A percentile compares a stretch with the other conserved stretches of the same genome.
Evolutionary conservation across 2,113 vertebrate species (phyloP).

Genomic region (Phyllostomus hastatus): DNA sequence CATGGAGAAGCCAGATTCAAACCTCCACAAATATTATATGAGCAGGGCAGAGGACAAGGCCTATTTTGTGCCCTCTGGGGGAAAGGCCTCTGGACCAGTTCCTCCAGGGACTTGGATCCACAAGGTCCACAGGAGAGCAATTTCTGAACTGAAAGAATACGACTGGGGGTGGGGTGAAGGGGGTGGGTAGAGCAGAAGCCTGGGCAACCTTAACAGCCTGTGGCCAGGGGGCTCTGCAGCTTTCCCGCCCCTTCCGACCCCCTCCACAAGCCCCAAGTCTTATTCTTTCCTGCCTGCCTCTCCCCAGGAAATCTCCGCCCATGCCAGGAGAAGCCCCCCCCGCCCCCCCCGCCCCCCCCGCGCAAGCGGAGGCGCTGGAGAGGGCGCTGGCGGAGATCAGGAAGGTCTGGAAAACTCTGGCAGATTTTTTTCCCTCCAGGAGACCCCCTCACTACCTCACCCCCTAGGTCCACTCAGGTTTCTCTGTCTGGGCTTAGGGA

Average conservation of each 20-base stretch:
- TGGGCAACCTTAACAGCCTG: neutral
- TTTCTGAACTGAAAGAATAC: neutral
- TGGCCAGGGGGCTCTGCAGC: neutral
- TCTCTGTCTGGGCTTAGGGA: conserved; percentile 33
- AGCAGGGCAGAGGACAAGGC: neutral
- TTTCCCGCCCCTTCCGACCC: neutral
- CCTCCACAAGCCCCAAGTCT: conserved; percentile 18
- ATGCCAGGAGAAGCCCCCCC: conserved; percentile 23
- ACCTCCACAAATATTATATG: neutral
- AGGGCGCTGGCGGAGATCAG: conserved; percentile 47
- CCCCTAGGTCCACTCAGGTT: conserved; percentile 46
- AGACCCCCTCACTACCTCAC: conserved; percentile 25
- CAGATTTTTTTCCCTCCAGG: neutral
- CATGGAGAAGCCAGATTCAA: neutral
- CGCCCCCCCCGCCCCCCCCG: neutral
- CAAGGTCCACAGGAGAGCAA: neutral
- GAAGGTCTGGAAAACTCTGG: conserved; percentile 55
- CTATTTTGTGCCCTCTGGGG: neutral
- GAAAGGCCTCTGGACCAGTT: neutral
- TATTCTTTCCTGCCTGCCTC: conserved; percentile 35
- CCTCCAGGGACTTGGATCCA: neutral
- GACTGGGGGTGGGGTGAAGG: neutral
- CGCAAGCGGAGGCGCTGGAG: conserved; percentile 4
- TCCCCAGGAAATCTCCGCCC: conserved; percentile 58
- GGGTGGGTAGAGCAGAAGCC: neutral